Evolutionary conservation across 1,140 invertebrate species (phyloP).

Genomic region (Nixonia krombeini): DNA sequence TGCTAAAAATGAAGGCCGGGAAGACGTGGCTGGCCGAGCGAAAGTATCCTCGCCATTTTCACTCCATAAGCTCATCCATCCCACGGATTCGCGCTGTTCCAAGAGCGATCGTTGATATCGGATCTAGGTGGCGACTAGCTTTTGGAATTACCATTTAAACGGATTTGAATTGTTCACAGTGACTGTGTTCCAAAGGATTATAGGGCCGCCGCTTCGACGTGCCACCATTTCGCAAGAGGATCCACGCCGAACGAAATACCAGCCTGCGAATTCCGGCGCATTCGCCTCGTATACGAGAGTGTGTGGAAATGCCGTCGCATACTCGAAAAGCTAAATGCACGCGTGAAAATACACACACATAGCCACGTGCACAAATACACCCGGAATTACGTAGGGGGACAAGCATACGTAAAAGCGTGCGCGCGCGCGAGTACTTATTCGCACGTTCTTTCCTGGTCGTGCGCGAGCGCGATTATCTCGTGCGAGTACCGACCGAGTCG

Average conservation of each 20-base stretch:
- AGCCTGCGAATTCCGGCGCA: slow-evolving; percentile 40
- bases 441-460: slow-evolving; percentile 45
- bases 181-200: slow-evolving; percentile 56
- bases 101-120: slow-evolving; percentile 28
- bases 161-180: slow-evolving; percentile 58
- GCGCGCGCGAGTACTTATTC: too few relatives aligned
- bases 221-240: slow-evolving; percentile 37
- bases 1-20: too few relatives aligned
- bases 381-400: too few relatives aligned
- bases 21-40: too few relatives aligned
- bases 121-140: slow-evolving; percentile 43
- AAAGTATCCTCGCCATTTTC: slow-evolving; percentile 20
- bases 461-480: slow-evolving; percentile 41
- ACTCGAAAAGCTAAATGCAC: too few relatives aligned
- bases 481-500: slow-evolving; percentile 22
- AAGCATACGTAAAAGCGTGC: too few relatives aligned
- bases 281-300: too few relatives aligned
- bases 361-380: too few relatives aligned
- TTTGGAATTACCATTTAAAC: slow-evolving; percentile 63
- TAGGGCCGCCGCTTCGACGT: slow-evolving; percentile 42
- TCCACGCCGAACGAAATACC: too few relatives aligned
- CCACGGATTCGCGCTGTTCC: slow-evolving; percentile 1
- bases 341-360: too few relatives aligned
- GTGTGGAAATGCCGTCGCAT: too few relatives aligned
- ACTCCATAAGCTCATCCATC: slow-evolving; percentile 27